phyloP scores from a whole-genome alignment of 2,113 vertebrate species.

The Brachyistius frenatus region DNA sequence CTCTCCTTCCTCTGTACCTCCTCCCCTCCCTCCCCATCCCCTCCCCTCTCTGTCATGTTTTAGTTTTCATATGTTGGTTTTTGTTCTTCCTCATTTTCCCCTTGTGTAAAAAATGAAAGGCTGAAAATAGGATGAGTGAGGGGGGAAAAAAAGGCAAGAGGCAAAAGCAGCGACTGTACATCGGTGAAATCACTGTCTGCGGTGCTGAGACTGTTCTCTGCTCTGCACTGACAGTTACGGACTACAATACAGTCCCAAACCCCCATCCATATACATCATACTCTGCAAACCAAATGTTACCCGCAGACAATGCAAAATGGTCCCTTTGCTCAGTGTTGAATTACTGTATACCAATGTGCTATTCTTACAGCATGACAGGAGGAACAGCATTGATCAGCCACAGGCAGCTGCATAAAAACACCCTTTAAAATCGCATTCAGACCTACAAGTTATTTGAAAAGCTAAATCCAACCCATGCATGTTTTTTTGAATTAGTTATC shows the following conservation, averaged over 20 bases:
- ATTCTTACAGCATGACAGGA: conserved; percentile 56
- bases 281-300: conserved; percentile 58
- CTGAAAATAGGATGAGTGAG: conserved; percentile 77
- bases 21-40: conserved; percentile 29
- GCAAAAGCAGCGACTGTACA: conserved; percentile 59
- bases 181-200: conserved; percentile 66
- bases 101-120: conserved; percentile 83
- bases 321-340: conserved; percentile 21
- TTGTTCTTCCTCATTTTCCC: conserved; percentile 83
- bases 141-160: conserved; percentile 38
- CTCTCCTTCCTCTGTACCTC: conserved; percentile 78
- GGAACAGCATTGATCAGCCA: conserved; percentile 70
- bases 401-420: conserved; percentile 71
- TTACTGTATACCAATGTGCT: conserved; percentile 59
- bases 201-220: conserved; percentile 57
- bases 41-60: conserved; percentile 77
- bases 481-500: conserved; percentile 77
- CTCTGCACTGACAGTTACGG: conserved; percentile 68
- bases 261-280: conserved; percentile 75
- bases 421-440: conserved; percentile 65
- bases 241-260: conserved; percentile 44
- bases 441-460: conserved; percentile 65
- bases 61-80: conserved; percentile 82
- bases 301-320: conserved; percentile 48
- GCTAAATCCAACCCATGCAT: conserved; percentile 63